phyloP scores from a whole-genome alignment of 2,888 invertebrate species.

The Mesorhabditis spiculigera region DNA sequence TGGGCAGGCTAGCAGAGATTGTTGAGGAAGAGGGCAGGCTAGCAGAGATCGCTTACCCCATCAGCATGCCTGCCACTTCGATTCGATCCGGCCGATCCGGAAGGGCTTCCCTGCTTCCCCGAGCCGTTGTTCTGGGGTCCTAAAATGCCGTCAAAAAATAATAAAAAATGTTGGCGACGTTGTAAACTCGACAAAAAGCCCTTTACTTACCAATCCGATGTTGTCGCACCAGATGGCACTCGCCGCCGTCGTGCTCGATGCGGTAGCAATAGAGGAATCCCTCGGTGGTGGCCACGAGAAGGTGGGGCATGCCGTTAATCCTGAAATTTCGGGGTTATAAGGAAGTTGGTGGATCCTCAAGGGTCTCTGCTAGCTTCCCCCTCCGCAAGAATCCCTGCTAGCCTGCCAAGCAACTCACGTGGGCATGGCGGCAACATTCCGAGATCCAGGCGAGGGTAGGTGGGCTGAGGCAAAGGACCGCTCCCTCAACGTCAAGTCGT shows the following conservation, averaged over 20 bases:
- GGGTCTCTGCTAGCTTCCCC: too few species aligned
- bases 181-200: not conserved
- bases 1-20: too few species aligned
- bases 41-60: not conserved
- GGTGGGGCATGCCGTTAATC: conserved; percentile 73
- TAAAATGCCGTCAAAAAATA: too few species aligned
- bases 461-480: conserved; percentile 90
- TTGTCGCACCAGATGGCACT: conserved; percentile 77
- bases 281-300: conserved; percentile 86
- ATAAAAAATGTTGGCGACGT: too few species aligned
- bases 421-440: conserved; percentile 84
- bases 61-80: not conserved
- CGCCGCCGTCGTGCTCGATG: conserved; percentile 77
- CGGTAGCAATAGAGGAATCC: conserved; percentile 90
- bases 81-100: not conserved
- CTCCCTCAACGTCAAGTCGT: conserved; percentile 90
- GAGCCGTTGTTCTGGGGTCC: not conserved
- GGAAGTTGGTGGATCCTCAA: too few species aligned
- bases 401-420: conserved; percentile 58
- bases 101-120: conserved; percentile 3
- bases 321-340: too few species aligned
- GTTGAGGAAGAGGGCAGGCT: too few species aligned
- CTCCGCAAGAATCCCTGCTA: not conserved
- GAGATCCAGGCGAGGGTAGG: conserved; percentile 79
- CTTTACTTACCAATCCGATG: conserved; percentile 40